Percentiles rank a stretch among this genome's conserved stretches.
phyloP scores from a whole-genome alignment of 2,113 vertebrate genomes.

The Thunnus thynnus region DNA sequence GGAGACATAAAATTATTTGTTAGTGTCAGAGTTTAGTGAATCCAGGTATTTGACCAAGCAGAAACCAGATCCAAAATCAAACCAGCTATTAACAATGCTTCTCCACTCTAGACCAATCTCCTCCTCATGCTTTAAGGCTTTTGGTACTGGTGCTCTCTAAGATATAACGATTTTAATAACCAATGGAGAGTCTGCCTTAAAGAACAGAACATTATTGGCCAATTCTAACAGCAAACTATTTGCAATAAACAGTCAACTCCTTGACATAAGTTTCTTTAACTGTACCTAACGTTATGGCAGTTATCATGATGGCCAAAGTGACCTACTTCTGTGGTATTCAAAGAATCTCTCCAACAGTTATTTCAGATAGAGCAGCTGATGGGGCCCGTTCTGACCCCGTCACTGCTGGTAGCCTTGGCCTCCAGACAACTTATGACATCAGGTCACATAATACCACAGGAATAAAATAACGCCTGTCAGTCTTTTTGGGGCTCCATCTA shows the following conservation, averaged over 20 bases:
- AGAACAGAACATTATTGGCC: not conserved
- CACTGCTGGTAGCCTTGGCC: conserved; percentile 37
- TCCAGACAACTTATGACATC: conserved; percentile 48
- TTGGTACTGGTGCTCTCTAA: not conserved
- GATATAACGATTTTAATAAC: not conserved
- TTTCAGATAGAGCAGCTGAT: conserved; percentile 60
- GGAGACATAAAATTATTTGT: not conserved
- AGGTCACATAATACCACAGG: conserved; percentile 50
- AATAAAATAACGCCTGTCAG: conserved; percentile 43
- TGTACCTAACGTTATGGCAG: not conserved
- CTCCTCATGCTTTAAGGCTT: not conserved
- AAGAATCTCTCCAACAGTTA: conserved; percentile 51
- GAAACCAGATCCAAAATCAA: too few species aligned
- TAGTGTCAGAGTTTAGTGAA: not conserved
- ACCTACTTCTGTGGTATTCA: conserved; percentile 53
- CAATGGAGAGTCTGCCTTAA: not conserved
- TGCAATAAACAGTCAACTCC: not conserved
- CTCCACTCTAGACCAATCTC: not conserved
- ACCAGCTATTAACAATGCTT: too few species aligned
- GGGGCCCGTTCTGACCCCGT: conserved; percentile 53
- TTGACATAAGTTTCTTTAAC: not conserved
- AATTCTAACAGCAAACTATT: not conserved
- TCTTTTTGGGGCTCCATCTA: conserved; percentile 32
- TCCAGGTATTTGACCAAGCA: too few species aligned
- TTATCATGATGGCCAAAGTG: conserved; percentile 13